phyloP scores from a whole-genome alignment of 2,113 vertebrate genomes.

The Pseudorasbora parva region DNA sequence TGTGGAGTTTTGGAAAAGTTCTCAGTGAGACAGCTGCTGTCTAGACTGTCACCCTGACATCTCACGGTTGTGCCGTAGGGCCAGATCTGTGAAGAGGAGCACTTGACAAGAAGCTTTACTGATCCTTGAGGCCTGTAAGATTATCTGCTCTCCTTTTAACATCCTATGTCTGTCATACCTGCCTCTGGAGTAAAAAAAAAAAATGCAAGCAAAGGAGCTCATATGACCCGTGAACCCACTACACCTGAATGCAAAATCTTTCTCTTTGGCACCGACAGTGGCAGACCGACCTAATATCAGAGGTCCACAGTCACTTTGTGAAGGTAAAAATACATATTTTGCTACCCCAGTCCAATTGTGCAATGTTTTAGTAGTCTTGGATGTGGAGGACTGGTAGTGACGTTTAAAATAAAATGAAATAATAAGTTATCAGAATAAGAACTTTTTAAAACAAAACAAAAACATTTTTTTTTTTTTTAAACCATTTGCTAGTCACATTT shows the following conservation, averaged over 20 bases:
- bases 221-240: conserved; percentile 6
- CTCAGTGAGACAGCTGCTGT: conserved; percentile 71
- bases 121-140: conserved; percentile 67
- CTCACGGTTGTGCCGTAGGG: conserved; percentile 61
- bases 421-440: not conserved
- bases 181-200: conserved; percentile 15
- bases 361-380: not conserved
- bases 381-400: not conserved
- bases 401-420: not conserved
- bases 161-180: conserved; percentile 48
- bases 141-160: conserved; percentile 64
- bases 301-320: not conserved
- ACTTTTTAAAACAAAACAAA: too few species aligned
- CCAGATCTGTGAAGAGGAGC: conserved; percentile 61
- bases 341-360: not conserved
- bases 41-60: conserved; percentile 70
- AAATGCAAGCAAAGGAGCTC: conserved; percentile 5
- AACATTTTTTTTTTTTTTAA: too few species aligned
- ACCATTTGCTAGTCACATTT: not conserved
- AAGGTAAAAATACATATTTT: not conserved
- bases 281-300: not conserved
- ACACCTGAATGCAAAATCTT: conserved; percentile 15
- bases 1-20: conserved; percentile 62
- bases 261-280: not conserved
- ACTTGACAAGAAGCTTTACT: conserved; percentile 64